These are phyloP conservation scores for Mormyrops attenuatus DNA, from an alignment of 2,797 vertebrate genomes.

Conservation along the genomic window DNA sequence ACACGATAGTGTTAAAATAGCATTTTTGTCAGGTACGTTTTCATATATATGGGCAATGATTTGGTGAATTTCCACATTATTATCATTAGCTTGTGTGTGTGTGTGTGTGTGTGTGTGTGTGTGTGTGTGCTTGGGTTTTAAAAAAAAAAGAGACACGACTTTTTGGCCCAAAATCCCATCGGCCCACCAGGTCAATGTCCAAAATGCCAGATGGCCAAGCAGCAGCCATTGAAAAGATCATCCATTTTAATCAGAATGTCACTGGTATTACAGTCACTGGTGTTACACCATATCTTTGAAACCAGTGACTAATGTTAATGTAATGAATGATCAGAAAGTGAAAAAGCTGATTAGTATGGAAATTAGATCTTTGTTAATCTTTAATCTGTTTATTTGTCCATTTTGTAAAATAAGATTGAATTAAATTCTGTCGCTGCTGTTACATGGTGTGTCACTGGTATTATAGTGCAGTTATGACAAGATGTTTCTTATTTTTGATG, in stretches of 20 bases:
- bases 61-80: too few species aligned
- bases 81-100: too few species aligned
- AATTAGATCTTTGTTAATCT: not conserved
- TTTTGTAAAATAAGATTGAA: not conserved
- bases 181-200: not conserved
- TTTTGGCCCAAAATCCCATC: not conserved
- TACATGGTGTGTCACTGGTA: not conserved
- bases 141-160: not conserved
- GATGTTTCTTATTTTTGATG: not conserved
- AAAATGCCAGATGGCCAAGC: not conserved
- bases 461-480: not conserved
- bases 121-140: not conserved
- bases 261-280: not conserved
- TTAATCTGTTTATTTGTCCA: not conserved
- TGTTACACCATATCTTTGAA: not conserved
- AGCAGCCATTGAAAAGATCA: not conserved
- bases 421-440: not conserved
- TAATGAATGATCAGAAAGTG: not conserved
- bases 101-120: not conserved
- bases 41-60: too few species aligned
- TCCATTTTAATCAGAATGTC: not conserved
- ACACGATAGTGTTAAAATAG: too few species aligned
- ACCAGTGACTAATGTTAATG: not conserved
- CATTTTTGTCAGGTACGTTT: too few species aligned
- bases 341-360: not conserved